A percentile compares a stretch with the other conserved stretches of the same genome.
Conservation (phyloP, 2,113 vertebrate genomes). For the Lampris incognitus region DNA sequence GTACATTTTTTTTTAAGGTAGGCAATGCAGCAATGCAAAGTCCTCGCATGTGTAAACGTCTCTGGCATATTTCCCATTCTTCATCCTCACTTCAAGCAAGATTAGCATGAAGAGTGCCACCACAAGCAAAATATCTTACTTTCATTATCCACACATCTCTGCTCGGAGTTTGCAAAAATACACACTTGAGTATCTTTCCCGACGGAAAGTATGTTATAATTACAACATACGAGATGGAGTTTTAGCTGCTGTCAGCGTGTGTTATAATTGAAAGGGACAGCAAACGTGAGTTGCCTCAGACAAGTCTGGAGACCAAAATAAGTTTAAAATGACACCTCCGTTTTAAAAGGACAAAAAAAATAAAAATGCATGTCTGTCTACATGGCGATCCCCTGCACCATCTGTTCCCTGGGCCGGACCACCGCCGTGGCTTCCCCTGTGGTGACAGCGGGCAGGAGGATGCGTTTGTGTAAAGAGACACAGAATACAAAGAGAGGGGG, state of each 20-base stretch:
- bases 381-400: constrained; percentile 55
- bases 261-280: background rate
- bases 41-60: too few species aligned
- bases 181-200: background rate
- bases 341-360: background rate
- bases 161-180: background rate
- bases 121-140: background rate
- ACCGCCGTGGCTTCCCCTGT: constrained; percentile 41
- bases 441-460: constrained; percentile 52
- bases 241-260: background rate
- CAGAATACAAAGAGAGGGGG: constrained; percentile 65
- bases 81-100: too few species aligned
- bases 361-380: constrained; percentile 50
- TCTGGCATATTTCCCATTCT: too few species aligned
- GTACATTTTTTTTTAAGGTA: too few species aligned
- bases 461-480: constrained; percentile 78
- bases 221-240: background rate
- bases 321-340: constrained; percentile 5
- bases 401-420: constrained; percentile 64
- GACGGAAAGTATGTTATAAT: background rate
- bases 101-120: too few species aligned
- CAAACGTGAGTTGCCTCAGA: background rate
- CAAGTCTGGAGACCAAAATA: constrained; percentile 19
- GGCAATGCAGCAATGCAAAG: too few species aligned
- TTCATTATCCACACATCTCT: background rate